A percentile compares a stretch with the other conserved stretches of the same genome.
Conservation (phyloP, 2,113 vertebrate genomes). For the Rhagologus leucostigma region DNA sequence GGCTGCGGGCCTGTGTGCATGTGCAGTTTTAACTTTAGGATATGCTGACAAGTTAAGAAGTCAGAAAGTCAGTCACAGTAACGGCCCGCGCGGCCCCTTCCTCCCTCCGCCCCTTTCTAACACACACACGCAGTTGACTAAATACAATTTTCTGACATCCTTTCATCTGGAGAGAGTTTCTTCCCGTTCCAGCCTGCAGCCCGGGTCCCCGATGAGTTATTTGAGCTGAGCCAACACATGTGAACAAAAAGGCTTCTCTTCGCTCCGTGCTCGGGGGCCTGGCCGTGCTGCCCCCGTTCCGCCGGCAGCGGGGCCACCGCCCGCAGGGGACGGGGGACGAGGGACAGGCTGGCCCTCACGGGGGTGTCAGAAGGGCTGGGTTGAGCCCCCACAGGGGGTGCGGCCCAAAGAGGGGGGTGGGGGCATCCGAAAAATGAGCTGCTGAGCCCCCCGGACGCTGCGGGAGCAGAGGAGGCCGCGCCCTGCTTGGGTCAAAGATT, state of each 20-base stretch:
- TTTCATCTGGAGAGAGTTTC: slow-evolving; percentile 67
- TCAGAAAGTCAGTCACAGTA: slow-evolving; percentile 76
- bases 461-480: not conserved
- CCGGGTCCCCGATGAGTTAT: slow-evolving; percentile 49
- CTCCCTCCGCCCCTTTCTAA: slow-evolving; percentile 63
- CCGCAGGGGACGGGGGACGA: not conserved
- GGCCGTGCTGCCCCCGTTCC: not conserved
- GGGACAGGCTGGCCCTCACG: not conserved
- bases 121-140: slow-evolving; percentile 53
- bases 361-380: accelerated
- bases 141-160: slow-evolving; percentile 67
- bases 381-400: not conserved
- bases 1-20: slow-evolving; percentile 79
- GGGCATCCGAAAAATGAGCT: accelerated
- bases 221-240: slow-evolving; percentile 54
- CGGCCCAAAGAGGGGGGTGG: not conserved
- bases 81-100: slow-evolving; percentile 56
- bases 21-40: slow-evolving; percentile 83
- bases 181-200: slow-evolving; percentile 56
- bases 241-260: slow-evolving; percentile 67
- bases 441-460: accelerated
- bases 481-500: not conserved
- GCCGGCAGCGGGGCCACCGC: not conserved
- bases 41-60: slow-evolving; percentile 86
- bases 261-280: not conserved